Percentiles rank a stretch among this genome's conserved stretches.
Evolutionary conservation across 2,797 vertebrate species (phyloP).

Genomic region (Gambelia wislizenii): DNA sequence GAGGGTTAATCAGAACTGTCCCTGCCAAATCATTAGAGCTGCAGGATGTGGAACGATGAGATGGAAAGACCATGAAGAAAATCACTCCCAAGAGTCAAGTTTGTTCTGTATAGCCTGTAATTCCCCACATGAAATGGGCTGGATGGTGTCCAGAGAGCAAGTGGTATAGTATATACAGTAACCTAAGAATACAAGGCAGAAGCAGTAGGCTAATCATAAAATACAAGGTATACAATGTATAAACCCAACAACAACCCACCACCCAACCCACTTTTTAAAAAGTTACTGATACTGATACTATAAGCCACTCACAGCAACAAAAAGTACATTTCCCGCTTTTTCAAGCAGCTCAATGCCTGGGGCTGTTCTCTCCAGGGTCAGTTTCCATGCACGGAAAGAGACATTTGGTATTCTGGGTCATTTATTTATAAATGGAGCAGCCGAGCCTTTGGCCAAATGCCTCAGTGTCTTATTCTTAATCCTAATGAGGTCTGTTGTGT

Average conservation of each 20-base stretch:
- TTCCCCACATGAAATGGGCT: too few relatives aligned
- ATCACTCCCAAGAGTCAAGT: too few relatives aligned
- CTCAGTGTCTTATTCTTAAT: not conserved
- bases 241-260: too few relatives aligned
- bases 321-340: not conserved
- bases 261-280: not conserved
- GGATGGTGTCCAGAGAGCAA: too few relatives aligned
- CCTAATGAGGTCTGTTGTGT: not conserved
- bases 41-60: too few relatives aligned
- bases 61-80: too few relatives aligned
- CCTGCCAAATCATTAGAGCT: too few relatives aligned
- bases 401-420: constrained; percentile 5
- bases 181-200: not conserved
- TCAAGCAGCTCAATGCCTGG: too few relatives aligned
- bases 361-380: not conserved
- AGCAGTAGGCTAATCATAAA: not conserved
- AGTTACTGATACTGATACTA: too few relatives aligned
- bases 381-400: not conserved
- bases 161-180: not conserved
- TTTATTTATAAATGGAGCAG: constrained; percentile 3
- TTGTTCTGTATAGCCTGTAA: too few relatives aligned
- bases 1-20: too few relatives aligned
- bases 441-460: not conserved
- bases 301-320: not conserved
- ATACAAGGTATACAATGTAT: not conserved